Base-by-base conservation (phyloP, 2,113 vertebrate species). In the Gallinago media region DNA sequence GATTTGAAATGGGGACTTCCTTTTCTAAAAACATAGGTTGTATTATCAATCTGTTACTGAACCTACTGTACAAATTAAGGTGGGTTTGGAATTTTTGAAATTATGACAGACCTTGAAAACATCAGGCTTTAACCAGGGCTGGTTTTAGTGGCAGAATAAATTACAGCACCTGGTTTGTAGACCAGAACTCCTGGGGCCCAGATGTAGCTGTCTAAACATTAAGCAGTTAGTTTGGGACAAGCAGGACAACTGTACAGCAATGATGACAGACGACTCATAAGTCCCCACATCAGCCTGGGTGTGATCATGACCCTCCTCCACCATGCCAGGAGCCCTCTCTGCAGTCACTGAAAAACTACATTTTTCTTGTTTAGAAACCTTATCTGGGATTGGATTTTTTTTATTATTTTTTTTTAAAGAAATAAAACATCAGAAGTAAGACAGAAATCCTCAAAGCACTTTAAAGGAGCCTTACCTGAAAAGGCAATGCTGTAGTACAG, bases 1-100 rank as follows among this genome's bases (percentile, higher is more conserved):
- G 49, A 46, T 62, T 15, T 73, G 18, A 85, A 85, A 80, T 27
- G 14, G 27, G 5, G 31, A 11, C 1, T 76, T 56, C 25, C 16
- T 62, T 58, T 85, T 71, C 55, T 54, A 26, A 84, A 80, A 63
- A 32, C 17, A 27, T 0, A 17, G 2, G 4, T 1, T 29, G 19
- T 6, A 27, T 91, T 47, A 71, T 26, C 84, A 89, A 93, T 73
- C n/a, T 47, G 56, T 62, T 84, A 25, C 12, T 91, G 68, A 71
- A 42, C 8, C 4, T 50, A 32, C 15, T 84, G 17, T 71, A 40
- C 42, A 52, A 50, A 65, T 74, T 29, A 58, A 67, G 27, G 34
- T 54, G 40, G 26, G 1, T 78, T 62, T 13, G 14, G 54, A 85
- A 63, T 42, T 82, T 92, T 42, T 85, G 15, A 70, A 85, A 61